These are phyloP conservation scores for Nomada flava DNA, from an alignment of 2,888 invertebrate species.

Conservation along the genomic window DNA sequence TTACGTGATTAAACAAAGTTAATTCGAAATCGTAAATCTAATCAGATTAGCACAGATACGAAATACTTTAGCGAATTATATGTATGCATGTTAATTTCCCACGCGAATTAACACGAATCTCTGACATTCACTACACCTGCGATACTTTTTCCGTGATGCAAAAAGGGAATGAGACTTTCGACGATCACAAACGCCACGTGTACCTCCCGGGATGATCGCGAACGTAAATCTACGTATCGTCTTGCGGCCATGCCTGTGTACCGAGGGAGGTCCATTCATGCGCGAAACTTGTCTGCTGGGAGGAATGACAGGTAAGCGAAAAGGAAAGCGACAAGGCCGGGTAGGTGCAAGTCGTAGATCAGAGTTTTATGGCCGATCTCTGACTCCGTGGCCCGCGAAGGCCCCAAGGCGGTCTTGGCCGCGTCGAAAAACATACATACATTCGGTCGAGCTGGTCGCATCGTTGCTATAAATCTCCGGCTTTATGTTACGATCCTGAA, in stretches of 20 bases:
- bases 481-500: conserved; percentile 76
- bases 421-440: conserved; percentile 71
- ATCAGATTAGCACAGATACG: too few species aligned
- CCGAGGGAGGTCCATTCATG: conserved; percentile 6
- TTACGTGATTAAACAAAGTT: too few species aligned
- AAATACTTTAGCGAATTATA: not conserved
- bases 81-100: too few species aligned
- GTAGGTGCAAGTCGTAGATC: conserved; percentile 64
- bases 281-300: conserved; percentile 18
- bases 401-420: conserved; percentile 58
- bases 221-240: conserved; percentile 22
- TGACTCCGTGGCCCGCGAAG: conserved; percentile 49
- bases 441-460: conserved; percentile 64
- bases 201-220: not conserved
- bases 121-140: not conserved
- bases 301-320: conserved; percentile 46
- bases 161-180: too few species aligned
- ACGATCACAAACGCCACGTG: not conserved
- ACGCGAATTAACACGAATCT: not conserved
- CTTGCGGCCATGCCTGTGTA: not conserved
- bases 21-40: too few species aligned
- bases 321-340: conserved; percentile 18
- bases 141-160: not conserved
- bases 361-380: conserved; percentile 70
- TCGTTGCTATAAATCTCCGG: conserved; percentile 74